Evolutionary conservation across 2,113 vertebrate species (phyloP), one percentile per base, ranked within the genome.

Genomic region (Mastomys natalensis): DNA sequence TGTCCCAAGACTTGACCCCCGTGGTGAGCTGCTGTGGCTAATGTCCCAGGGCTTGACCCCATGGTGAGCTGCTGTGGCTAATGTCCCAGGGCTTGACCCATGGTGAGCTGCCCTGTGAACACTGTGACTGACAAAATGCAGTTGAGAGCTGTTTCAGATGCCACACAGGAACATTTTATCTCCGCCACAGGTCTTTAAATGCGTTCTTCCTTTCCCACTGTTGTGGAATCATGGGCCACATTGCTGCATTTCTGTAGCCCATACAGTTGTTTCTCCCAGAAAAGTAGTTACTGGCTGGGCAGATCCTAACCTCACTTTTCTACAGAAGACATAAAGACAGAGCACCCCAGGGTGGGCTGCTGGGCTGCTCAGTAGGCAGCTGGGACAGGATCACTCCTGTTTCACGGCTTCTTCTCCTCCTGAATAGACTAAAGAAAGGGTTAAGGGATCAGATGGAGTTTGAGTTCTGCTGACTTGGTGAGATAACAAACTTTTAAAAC

Each of bases 401-500:
- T 43, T 93, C 51, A 51, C 2, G 66, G 66, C 66, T 34, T 80
- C 15, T 13, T 82, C 40, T 82, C 12, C 15, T n/a, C 80, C n/a
- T 82, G 45, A 68, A 66, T 55, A 72, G 19, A 73, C 40, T 88
- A 13, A 96, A 87, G 53, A 55, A 48, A 66, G 8, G 13, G 11
- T 72, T 92, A 55, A 55, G 45, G 53, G 13, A 76, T 70, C 70
- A 72, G 70, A 26, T 51, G 76, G 43, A 96, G 85, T 90, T 19
- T 92, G 55, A 92, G 34, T 81, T 94, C 70, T 74, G 5, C 43
- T 45, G 92, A 13, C 48, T 72, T 73, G 76, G 64, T 92, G 19
- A 19, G 72, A 87, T 73, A 40, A 70, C 89, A 58, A 91, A 91
- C 60, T 64, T 81, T 90, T 74, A 76, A 34, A 93, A 70, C 37